Evolutionary conservation across 2,888 invertebrate genomes (phyloP).

Genomic region (Xestia rhomboidea): DNA sequence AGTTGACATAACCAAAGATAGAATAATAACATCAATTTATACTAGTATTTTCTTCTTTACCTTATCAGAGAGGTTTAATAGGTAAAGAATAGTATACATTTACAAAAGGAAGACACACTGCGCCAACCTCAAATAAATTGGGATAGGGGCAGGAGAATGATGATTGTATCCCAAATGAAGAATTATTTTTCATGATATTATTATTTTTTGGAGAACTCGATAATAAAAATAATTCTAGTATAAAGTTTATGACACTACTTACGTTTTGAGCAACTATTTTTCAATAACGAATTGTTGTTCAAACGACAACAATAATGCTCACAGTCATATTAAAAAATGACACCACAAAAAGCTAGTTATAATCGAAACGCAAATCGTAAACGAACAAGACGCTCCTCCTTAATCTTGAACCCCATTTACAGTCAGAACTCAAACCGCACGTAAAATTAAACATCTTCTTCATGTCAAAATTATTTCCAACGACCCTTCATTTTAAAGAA

Average conservation of each 20-base stretch:
- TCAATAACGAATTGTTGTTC: not conserved
- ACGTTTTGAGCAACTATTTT: not conserved
- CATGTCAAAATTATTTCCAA: slow-evolving; percentile 59
- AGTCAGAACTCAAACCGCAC: slow-evolving; percentile 43
- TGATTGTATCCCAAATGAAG: slow-evolving; percentile 1
- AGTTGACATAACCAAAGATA: too few relatives aligned
- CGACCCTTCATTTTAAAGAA: slow-evolving; percentile 54
- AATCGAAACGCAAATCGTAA: not conserved
- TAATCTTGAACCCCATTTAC: slow-evolving; percentile 39
- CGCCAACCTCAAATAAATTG: too few relatives aligned
- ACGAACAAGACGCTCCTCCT: not conserved
- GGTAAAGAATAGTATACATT: too few relatives aligned
- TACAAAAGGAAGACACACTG: too few relatives aligned
- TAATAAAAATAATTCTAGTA: not conserved
- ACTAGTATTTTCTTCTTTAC: too few relatives aligned
- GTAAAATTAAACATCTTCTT: slow-evolving; percentile 61
- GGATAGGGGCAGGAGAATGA: too few relatives aligned
- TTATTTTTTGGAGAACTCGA: not conserved
- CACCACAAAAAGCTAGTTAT: not conserved
- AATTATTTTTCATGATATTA: not conserved
- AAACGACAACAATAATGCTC: not conserved
- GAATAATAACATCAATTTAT: too few relatives aligned
- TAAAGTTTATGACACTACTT: not conserved
- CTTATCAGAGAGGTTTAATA: too few relatives aligned
- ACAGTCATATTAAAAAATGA: not conserved